Evolutionary conservation across 1,140 invertebrate species (phyloP), one percentile per base, ranked within the genome.

Genomic region (Macrostomum lignano): DNA sequence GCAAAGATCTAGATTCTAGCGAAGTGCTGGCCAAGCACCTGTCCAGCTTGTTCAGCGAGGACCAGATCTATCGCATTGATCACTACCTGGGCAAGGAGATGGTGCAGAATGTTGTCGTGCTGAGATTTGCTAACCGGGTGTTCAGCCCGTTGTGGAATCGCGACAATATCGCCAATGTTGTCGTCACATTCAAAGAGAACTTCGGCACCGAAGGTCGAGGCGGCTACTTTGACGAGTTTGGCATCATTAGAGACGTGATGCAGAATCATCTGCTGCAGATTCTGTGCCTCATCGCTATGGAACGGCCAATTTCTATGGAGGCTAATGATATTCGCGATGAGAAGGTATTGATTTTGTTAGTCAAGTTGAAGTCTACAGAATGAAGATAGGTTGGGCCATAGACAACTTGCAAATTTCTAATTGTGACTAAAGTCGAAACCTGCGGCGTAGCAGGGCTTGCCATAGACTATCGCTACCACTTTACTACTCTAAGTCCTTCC

Each of bases 21-120:
- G 68, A 72, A 29, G 63, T 68, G 37, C 60, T 98, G 3, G 81
- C 78, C 6, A 64, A 72, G 46, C 86, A 96, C 55, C 58, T 98
- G 32, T 65, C 72, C 2, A 65, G 66, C 0, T 54, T 96, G 15
- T 98, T 94, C 52, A 68, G 64, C 34, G 91, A 98, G 62, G 77
- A 93, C 37, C 74, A 98, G 58, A 65, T 96, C 24, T 96, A 93
- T 50, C 65, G 88, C 41, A 96, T 98, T 43, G 91, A 98, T 58
- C 91, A 98, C 59, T 98, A 98, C 54, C 62, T 98, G 21, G 91
- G 91, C 11, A 98, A 98, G 56, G 91, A 98, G 61, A 96, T 98
- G 86, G 86, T 98, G 3, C 88, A 98, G 58, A 98, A 98, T 62
- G 55, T 98, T 14, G 82, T 98, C 72, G 82, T 81, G 10, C 64